Evolutionary conservation across 2,797 vertebrate species (phyloP), one percentile per base, ranked within the genome.

Genomic region (Echeneis naucrates): DNA sequence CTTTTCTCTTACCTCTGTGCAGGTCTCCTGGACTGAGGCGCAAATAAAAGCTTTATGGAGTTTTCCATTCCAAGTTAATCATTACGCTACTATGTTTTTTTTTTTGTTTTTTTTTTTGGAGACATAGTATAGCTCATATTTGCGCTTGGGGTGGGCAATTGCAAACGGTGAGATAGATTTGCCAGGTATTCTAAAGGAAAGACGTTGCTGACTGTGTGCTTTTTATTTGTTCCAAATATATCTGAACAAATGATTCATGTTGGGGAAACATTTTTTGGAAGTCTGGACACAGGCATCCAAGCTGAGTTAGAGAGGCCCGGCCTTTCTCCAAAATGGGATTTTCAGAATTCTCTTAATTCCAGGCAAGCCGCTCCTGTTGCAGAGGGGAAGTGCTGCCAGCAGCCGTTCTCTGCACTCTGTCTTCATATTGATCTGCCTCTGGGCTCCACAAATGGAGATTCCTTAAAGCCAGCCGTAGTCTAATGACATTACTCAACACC

Each of bases 271-370:
- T 52, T 69, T 74, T 55, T 2, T 2, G n/a, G 69, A 47, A 61
- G 42, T 64, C 4, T 4, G 54, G 71, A 69, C 66, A 51, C 11
- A 12, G 26, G 64, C 4, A 23, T 76, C 48, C 33, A 19, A 32
- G 61, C 59, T 42, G 51, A 73, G 40, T 45, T 10, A 42, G 51
- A 32, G 52, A 80, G 35, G 61, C 66, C 63, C 7, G 2, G 45
- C 54, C 27, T 69, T 76, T 68, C 21, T 73, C 79, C 65, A 81
- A 86, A 86, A 72, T 54, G 44, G 68, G 78, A 85, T 88, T 75
- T 82, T 84, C 70, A 66, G 68, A 74, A 81, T 86, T 84, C 73
- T 80, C 82, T 88, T 84, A 84, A 89, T 90, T 84, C 76, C 74
- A 83, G 68, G 47, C 59, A 53, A 76, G 68, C 73, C 32, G 5